Conservation (phyloP, 23 tunicate genomes). For the Botrylloides violaceus region DNA sequence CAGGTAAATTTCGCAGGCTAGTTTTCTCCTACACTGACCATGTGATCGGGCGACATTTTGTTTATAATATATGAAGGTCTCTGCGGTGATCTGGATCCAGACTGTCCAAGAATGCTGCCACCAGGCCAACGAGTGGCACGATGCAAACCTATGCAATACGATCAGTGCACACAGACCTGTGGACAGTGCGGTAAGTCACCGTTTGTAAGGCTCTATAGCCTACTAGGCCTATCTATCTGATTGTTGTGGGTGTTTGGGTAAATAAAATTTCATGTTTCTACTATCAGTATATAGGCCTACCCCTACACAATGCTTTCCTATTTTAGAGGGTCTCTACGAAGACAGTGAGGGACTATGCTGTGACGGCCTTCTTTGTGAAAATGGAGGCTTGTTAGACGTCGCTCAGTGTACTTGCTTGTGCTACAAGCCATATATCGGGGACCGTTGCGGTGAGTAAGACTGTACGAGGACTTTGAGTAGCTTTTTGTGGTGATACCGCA, state of each 20-base stretch:
- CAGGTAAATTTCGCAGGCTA: background rate
- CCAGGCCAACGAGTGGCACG: background rate
- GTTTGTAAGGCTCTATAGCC: too few species aligned
- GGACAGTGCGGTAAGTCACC: background rate
- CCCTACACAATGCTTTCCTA: too few species aligned
- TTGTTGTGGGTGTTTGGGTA: too few species aligned
- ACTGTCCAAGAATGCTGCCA: background rate
- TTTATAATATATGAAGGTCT: too few species aligned
- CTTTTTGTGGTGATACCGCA: too few species aligned
- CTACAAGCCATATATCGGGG: background rate
- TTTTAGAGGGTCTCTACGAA: background rate
- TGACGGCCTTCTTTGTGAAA: background rate
- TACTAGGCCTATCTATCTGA: too few species aligned
- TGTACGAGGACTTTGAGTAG: background rate
- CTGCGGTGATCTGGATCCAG: background rate
- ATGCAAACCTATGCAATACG: background rate
- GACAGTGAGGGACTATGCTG: background rate
- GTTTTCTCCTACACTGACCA: slow-evolving; percentile 6
- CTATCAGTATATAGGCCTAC: too few species aligned
- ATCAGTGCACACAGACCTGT: background rate
- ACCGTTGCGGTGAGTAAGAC: background rate
- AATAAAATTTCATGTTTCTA: too few species aligned
- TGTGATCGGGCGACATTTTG: too few species aligned
- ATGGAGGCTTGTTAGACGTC: background rate
- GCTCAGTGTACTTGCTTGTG: background rate